These are phyloP conservation scores for Palythoa grandiflora DNA, from an alignment of 92 coral and sea anemone genomes.

Conservation along the genomic window DNA sequence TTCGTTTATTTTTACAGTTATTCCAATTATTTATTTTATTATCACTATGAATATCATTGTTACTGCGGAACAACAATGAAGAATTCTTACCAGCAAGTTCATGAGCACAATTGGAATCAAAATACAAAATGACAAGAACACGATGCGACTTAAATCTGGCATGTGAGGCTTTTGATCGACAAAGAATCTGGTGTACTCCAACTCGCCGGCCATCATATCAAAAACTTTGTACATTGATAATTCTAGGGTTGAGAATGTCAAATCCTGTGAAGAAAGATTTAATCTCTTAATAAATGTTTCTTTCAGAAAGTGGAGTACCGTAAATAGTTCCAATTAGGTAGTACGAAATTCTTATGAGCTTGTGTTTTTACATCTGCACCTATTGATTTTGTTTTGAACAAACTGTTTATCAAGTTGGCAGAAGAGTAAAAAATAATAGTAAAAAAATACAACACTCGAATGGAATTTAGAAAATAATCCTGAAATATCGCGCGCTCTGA, in stretches of 20 bases:
- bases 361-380: too few relatives aligned
- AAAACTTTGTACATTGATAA: constrained; percentile 70
- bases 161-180: constrained; percentile 68
- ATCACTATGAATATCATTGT: not conserved
- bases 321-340: too few relatives aligned
- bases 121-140: constrained; percentile 70
- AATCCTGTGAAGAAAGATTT: constrained; percentile 14
- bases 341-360: too few relatives aligned
- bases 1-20: not conserved
- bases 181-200: constrained; percentile 85
- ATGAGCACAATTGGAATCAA: constrained; percentile 81
- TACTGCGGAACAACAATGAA: too few relatives aligned
- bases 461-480: too few relatives aligned
- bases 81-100: constrained; percentile 72
- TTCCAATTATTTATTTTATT: not conserved
- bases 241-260: constrained; percentile 51
- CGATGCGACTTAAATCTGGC: constrained; percentile 57
- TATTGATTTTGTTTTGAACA: too few relatives aligned
- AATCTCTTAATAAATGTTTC: not conserved
- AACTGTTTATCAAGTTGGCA: too few relatives aligned
- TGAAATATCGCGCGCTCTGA: too few relatives aligned
- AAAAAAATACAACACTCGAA: too few relatives aligned
- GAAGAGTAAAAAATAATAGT: too few relatives aligned
- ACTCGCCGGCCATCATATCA: constrained; percentile 86
- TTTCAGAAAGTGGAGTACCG: too few relatives aligned